Conservation (phyloP, 1,140 invertebrate species). For the Zophobas morio region DNA sequence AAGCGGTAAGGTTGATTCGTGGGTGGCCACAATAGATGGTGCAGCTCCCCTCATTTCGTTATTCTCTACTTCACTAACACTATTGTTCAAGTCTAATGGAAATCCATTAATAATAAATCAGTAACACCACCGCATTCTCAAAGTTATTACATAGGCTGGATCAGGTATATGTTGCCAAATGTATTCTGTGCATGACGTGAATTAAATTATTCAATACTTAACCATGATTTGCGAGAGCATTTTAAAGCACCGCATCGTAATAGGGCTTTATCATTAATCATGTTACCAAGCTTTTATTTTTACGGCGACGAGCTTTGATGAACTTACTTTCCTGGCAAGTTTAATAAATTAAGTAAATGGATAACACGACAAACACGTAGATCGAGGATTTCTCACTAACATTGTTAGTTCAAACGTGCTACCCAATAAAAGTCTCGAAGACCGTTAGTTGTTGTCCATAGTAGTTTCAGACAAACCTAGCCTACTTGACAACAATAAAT, state of each 20-base stretch:
- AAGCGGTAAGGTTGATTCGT: conserved; percentile 46
- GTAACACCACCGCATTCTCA: conserved; percentile 56
- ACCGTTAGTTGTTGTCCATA: conserved; percentile 23
- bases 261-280: conserved; percentile 37
- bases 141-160: conserved; percentile 57
- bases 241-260: conserved; percentile 34
- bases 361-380: conserved; percentile 36
- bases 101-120: conserved; percentile 65
- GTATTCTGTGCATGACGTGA: conserved; percentile 41
- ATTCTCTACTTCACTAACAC: conserved; percentile 55
- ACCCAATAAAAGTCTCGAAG: conserved; percentile 12
- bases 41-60: conserved; percentile 47
- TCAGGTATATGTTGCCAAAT: conserved; percentile 44
- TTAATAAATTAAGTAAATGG: conserved; percentile 41
- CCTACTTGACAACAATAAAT: conserved; percentile 24
- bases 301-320: conserved; percentile 32
- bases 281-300: conserved; percentile 38
- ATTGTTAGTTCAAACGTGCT: conserved; percentile 17
- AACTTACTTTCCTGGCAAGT: conserved; percentile 26
- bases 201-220: conserved; percentile 41
- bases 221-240: conserved; percentile 38
- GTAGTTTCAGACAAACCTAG: conserved; percentile 21
- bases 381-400: conserved; percentile 37
- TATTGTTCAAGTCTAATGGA: conserved; percentile 63
- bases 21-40: conserved; percentile 52